Base-by-base conservation (phyloP, 1,140 invertebrate species). In the Bombus superbus region DNA sequence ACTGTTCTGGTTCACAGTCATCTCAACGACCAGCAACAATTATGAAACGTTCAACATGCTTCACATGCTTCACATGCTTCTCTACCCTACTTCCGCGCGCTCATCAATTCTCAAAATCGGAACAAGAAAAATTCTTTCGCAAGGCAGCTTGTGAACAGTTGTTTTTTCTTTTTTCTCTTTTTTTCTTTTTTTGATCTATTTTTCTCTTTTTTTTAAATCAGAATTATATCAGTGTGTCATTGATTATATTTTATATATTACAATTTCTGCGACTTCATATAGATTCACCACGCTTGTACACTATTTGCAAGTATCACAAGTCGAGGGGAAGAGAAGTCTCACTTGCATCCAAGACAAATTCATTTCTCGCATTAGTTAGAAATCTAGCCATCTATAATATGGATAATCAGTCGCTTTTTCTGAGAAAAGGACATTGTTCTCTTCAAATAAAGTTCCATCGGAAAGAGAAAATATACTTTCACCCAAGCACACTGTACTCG, bases 101-200 rank as follows among this genome's bases (percentile, higher is more conserved):
- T 86, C 69, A 71, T 87, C 85, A 73, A 82, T 80, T 75, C 64
- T 86, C 76, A 62, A 86, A 72, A 73, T 86, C 72, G 81, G 73
- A 89, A 90, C 82, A 88, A 83, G 79, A 73, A 84, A 78, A 80
- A 91, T 88, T 91, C 85, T 87, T 87, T 88, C 87, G 89, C 92
- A 93, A 93, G 92, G 92, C 92, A 93, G 91, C 91, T 92, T 88
- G 92, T 93, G 92, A 93, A 92, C 90, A 92, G 83, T 91, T 90
- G 79, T 76, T 66, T 75, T 80, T 81, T 42, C 35, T 9, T 47
- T 86, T 82, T 74, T 47, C 35, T 44, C n/a, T 42, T n/a, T 79
- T 86, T 71, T 86, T 75, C n/a, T 18, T 42, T 10, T 25, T 59
- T 10, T 62, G 22, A 73, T 83, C 6, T 9, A 72, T 80, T 78